These are phyloP conservation scores for Dreissena rostriformis DNA, from an alignment of 1,140 invertebrate genomes.

Conservation along the genomic window DNA sequence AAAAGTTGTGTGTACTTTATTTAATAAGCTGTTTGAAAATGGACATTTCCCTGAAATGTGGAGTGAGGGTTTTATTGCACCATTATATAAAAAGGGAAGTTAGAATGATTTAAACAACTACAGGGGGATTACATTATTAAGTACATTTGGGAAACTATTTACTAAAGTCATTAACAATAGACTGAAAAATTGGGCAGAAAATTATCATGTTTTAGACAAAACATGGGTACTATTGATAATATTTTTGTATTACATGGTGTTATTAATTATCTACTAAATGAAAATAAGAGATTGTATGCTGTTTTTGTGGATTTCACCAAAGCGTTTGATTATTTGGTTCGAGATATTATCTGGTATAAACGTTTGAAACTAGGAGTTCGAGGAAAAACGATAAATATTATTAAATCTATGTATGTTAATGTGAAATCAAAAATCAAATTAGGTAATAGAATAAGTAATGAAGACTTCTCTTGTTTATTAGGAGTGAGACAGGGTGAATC, in stretches of 20 bases:
- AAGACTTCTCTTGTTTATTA: constrained; percentile 25
- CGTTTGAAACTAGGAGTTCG: constrained; percentile 24
- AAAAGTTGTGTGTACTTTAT: not conserved
- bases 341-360: constrained; percentile 42
- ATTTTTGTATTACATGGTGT: constrained; percentile 58
- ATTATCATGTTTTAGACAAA: constrained; percentile 31
- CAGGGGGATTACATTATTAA: constrained; percentile 17
- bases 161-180: constrained; percentile 11
- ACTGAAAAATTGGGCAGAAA: not conserved
- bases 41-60: not conserved
- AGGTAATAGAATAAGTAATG: constrained; percentile 17
- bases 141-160: constrained; percentile 22
- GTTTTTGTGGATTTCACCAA: constrained; percentile 50
- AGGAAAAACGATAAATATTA: constrained; percentile 52
- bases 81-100: constrained; percentile 24
- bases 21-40: constrained; percentile 12
- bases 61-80: constrained; percentile 13
- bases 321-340: constrained; percentile 42
- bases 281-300: constrained; percentile 33
- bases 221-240: constrained; percentile 56
- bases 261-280: constrained; percentile 33
- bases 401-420: constrained; percentile 47
- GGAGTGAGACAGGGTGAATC: constrained; percentile 60
- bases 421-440: constrained; percentile 44
- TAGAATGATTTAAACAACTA: constrained; percentile 4